phyloP scores from a whole-genome alignment of 2,888 invertebrate species.

The Leptinotarsa tumamoca region DNA sequence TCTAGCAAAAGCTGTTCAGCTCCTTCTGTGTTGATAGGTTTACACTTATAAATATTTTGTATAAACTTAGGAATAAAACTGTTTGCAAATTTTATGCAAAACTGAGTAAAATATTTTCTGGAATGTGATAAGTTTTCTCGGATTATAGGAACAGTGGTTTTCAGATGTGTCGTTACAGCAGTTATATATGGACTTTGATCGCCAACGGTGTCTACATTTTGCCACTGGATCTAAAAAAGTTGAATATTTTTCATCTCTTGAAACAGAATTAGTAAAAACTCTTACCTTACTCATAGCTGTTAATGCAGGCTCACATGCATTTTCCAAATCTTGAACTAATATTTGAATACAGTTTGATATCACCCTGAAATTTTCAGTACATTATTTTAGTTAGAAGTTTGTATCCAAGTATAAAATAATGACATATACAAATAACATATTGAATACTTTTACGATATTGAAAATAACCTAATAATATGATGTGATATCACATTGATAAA shows the following conservation, averaged over 20 bases:
- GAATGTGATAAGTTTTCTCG: slow-evolving; percentile 91
- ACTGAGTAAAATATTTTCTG: slow-evolving; percentile 97
- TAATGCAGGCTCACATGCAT: slow-evolving; percentile 92
- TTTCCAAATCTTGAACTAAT: slow-evolving; percentile 93
- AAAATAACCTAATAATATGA: too few relatives aligned
- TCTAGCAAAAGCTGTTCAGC: slow-evolving; percentile 95
- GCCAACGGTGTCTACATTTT: slow-evolving; percentile 91
- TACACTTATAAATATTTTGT: slow-evolving; percentile 90
- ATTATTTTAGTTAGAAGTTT: not conserved
- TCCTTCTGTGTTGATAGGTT: slow-evolving; percentile 88
- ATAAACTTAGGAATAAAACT: slow-evolving; percentile 96
- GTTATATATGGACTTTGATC: slow-evolving; percentile 97
- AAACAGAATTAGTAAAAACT: not conserved
- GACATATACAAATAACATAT: too few relatives aligned
- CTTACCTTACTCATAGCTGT: slow-evolving; percentile 89
- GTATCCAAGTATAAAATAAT: too few relatives aligned
- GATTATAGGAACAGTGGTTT: slow-evolving; percentile 87
- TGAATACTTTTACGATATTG: too few relatives aligned
- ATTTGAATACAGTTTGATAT: slow-evolving; percentile 90
- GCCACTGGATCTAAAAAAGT: slow-evolving; percentile 83
- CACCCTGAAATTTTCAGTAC: slow-evolving; percentile 68
- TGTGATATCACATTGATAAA: too few relatives aligned
- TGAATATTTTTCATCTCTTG: not conserved
- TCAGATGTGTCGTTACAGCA: slow-evolving; percentile 87
- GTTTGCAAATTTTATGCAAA: slow-evolving; percentile 96